A percentile compares a stretch with the other conserved stretches of the same genome.
Evolutionary conservation across 2,113 vertebrate genomes (phyloP).

Genomic region (Rhizomys pruinosus): DNA sequence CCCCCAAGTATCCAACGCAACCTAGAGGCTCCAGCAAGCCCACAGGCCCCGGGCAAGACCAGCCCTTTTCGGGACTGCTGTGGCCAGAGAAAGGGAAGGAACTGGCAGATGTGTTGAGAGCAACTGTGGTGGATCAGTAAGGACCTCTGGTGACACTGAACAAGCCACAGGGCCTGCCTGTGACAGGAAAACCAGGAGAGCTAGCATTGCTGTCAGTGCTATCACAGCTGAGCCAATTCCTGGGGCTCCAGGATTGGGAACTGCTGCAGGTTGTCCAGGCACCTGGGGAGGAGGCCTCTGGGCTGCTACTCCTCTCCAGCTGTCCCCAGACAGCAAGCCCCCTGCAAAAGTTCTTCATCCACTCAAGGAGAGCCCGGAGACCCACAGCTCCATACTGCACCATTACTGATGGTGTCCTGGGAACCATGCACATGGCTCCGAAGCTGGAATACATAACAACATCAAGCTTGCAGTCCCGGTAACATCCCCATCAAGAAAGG

Average conservation of each 20-base stretch:
- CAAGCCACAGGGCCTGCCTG: constrained; percentile 84
- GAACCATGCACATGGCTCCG: constrained; percentile 80
- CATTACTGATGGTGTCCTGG: constrained; percentile 82
- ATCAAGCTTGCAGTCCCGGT: constrained; percentile 77
- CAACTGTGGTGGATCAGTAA: constrained; percentile 80
- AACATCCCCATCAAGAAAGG: constrained; percentile 75
- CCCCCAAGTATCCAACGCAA: constrained; percentile 48
- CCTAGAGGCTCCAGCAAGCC: neutral
- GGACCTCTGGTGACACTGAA: constrained; percentile 85
- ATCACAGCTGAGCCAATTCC: constrained; percentile 78
- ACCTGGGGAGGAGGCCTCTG: constrained; percentile 84
- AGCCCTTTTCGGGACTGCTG: constrained; percentile 38
- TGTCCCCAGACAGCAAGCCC: constrained; percentile 79
- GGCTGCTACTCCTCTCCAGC: constrained; percentile 87
- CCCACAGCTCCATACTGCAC: constrained; percentile 83
- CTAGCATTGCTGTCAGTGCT: constrained; percentile 81
- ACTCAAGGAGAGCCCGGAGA: constrained; percentile 61
- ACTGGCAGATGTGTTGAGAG: constrained; percentile 71
- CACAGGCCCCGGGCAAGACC: neutral
- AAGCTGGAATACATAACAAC: constrained; percentile 73
- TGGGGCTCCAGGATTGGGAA: constrained; percentile 73
- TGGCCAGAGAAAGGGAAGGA: constrained; percentile 50
- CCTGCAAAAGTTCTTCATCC: constrained; percentile 83
- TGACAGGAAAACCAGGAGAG: constrained; percentile 81
- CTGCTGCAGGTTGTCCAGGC: constrained; percentile 86